A percentile compares a stretch with the other conserved stretches of the same genome.
These are phyloP conservation scores for Biston betularia DNA, from an alignment of 2,888 invertebrate genomes.

Conservation along the genomic window DNA sequence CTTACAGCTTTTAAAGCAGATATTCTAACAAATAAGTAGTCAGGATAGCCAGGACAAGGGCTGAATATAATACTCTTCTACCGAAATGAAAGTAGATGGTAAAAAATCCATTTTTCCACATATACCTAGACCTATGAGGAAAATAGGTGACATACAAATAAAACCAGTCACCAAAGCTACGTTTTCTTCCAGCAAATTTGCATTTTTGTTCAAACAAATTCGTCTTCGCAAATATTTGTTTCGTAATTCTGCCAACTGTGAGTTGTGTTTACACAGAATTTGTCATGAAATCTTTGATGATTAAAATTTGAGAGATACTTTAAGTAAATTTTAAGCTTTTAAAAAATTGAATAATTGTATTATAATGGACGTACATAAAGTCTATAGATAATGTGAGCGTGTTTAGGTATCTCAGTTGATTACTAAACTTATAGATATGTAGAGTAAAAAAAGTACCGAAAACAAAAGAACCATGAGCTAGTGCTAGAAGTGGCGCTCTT, in stretches of 20 bases:
- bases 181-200: conserved; percentile 23
- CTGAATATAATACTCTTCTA: no score
- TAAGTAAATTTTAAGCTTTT: not conserved
- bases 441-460: no score
- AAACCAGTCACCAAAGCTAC: conserved; percentile 9
- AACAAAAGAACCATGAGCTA: no score
- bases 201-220: conserved; percentile 31
- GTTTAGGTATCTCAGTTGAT: not conserved
- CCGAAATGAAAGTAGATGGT: not conserved
- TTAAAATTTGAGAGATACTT: conserved; percentile 9
- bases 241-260: conserved; percentile 43
- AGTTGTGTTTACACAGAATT: conserved; percentile 55
- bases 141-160: conserved; percentile 14
- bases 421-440: no score
- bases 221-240: conserved; percentile 40
- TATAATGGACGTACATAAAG: no score
- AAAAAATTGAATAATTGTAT: not conserved
- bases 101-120: not conserved
- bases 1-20: no score
- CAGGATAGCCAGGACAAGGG: no score
- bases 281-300: conserved; percentile 51
- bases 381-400: no score
- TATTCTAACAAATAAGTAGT: no score
- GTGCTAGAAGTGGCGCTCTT: no score
- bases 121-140: conserved; percentile 1